Evolutionary conservation across 2,113 vertebrate species (phyloP).

Genomic region (Bujurquina vittata): DNA sequence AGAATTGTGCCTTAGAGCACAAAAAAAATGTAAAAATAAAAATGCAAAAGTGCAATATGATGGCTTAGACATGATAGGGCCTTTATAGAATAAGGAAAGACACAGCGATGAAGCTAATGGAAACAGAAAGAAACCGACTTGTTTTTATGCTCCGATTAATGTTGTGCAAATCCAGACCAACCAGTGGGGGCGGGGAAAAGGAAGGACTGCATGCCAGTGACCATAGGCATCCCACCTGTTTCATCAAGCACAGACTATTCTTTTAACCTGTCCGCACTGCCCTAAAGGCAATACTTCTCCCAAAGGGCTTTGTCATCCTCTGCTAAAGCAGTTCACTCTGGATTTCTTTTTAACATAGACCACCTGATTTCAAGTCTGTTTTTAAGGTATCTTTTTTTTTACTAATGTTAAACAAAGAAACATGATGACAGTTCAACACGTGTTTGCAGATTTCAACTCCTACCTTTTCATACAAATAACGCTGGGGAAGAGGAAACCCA

Average conservation of each 20-base stretch:
- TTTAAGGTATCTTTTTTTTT: conserved; percentile 22
- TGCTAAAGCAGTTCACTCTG: conserved; percentile 13
- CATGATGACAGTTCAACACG: background rate
- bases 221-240: conserved; percentile 76
- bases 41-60: background rate
- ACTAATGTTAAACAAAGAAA: conserved; percentile 10
- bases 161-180: conserved; percentile 61
- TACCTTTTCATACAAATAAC: conserved; percentile 16
- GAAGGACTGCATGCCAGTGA: conserved; percentile 55
- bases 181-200: conserved; percentile 17
- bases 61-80: conserved; percentile 40
- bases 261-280: conserved; percentile 57
- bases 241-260: conserved; percentile 56
- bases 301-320: conserved; percentile 11
- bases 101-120: conserved; percentile 54
- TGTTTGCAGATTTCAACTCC: conserved; percentile 13
- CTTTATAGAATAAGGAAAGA: conserved; percentile 56
- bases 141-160: conserved; percentile 66
- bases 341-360: conserved; percentile 28
- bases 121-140: conserved; percentile 48
- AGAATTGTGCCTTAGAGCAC: conserved; percentile 51
- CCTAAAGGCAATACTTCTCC: conserved; percentile 14
- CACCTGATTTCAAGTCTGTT: conserved; percentile 33
- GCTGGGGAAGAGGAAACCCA: background rate
- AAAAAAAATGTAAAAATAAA: background rate